Percentiles rank a stretch among this genome's conserved stretches.
Conservation (phyloP, 2,797 vertebrate genomes). For the Tarsius wallacei region DNA sequence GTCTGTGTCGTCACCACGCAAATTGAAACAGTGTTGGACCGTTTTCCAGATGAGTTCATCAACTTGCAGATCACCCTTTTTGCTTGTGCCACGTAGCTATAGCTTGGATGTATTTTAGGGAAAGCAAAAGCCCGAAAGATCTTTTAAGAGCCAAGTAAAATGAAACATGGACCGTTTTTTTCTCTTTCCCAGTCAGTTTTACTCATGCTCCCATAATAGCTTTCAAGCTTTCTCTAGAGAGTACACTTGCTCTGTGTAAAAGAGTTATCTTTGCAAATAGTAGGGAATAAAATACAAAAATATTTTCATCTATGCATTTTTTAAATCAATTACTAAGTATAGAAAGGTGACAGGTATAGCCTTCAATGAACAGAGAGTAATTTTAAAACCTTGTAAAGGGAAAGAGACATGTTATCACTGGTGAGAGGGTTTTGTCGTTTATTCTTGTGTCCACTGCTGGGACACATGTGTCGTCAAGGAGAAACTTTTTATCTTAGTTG, state of each 20-base stretch:
- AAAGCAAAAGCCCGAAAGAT: conserved; percentile 57
- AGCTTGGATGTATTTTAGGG: conserved; percentile 50
- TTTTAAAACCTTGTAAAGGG: background rate
- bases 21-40: conserved; percentile 32
- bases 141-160: conserved; percentile 60
- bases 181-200: conserved; percentile 40
- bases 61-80: conserved; percentile 51
- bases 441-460: background rate
- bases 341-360: background rate
- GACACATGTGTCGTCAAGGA: background rate
- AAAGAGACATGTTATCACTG: background rate
- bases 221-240: background rate
- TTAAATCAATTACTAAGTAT: background rate
- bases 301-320: background rate
- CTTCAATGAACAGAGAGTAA: background rate
- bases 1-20: background rate
- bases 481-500: background rate
- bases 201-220: background rate
- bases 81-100: conserved; percentile 26
- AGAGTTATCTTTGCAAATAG: background rate
- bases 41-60: conserved; percentile 69
- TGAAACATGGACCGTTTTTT: conserved; percentile 51
- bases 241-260: background rate
- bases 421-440: background rate
- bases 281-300: background rate